Base-by-base conservation (phyloP, 2,797 vertebrate species). In the Anomalospiza imberbis region DNA sequence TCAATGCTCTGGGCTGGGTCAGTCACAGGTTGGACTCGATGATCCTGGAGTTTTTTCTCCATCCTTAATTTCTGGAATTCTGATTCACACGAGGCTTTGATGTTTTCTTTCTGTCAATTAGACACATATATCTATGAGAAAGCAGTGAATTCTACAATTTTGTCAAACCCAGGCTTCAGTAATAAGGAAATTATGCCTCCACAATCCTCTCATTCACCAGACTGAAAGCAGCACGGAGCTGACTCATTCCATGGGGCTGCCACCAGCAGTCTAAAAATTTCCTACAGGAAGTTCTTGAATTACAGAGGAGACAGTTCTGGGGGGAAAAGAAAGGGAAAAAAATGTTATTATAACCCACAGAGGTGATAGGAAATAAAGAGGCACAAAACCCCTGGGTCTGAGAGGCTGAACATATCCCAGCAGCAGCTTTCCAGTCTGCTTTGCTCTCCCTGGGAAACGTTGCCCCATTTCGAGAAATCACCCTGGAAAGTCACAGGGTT, bases 141-240 rank as follows among this genome's bases (percentile, higher is more conserved):
- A 82, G 28, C 7, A 40, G 36, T 36, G 24, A 78, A 58, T 40
- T 70, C 53, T 53, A 65, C 32, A 60, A 17, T 45, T 77, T 26
- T 72, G 34, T 85, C 77, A 81, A 89, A 91, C 42, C 16, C 62
- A 81, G 51, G 60, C 75, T 94, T 85, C 80, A 82, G 45, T 60
- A 84, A 85, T 45, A 74, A 85, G 42, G 42, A 95, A 94, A 90
- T 94, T 65, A 79, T 32, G 51, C 57, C 61, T 65, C 93, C 74
- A 76, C 55, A 81, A 88, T 79, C 67, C 62, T 58, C 79, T 53
- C 55, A 12, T 86, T 85, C 87, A 62, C 10, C 54, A 18, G 48
- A 50, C 31, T 18, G 42, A 40, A 61, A 88, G 71, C 79, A 78
- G 28, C 17, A 40, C 2, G 3, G 48, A 18, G n/a, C 80, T 91